Evolutionary conservation across 2,888 invertebrate species (phyloP).

Genomic region (Cryptocephalus primarius): DNA sequence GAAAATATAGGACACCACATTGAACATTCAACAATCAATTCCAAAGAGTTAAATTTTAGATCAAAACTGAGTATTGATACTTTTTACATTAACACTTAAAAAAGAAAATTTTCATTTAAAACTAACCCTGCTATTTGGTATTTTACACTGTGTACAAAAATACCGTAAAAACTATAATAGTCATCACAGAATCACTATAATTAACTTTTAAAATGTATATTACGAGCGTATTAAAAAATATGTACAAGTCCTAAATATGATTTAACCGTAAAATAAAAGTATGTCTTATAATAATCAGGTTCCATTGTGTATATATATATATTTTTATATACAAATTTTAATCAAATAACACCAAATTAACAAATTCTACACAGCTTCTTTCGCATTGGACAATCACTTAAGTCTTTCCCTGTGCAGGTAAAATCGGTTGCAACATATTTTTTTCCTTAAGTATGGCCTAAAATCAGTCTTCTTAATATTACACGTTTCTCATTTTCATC

Average conservation of each 20-base stretch:
- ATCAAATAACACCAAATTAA: constrained; percentile 10
- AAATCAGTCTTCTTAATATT: constrained; percentile 16
- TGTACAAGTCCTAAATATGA: constrained; percentile 22
- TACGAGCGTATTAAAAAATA: constrained; percentile 28
- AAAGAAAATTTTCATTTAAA: too few species aligned
- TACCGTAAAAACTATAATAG: too few species aligned
- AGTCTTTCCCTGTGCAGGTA: too few species aligned
- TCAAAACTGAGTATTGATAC: too few species aligned
- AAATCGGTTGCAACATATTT: too few species aligned
- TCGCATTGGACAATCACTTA: neutral
- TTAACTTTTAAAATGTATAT: constrained; percentile 19
- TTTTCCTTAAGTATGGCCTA: constrained; percentile 20
- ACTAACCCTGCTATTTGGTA: too few species aligned
- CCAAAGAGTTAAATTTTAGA: too few species aligned
- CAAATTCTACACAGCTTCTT: constrained; percentile 8
- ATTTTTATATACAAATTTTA: neutral
- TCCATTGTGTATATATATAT: constrained; percentile 4
- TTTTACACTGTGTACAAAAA: too few species aligned
- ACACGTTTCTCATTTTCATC: constrained; percentile 7
- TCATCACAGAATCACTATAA: constrained; percentile 11
- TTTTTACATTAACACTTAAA: too few species aligned
- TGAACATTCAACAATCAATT: too few species aligned
- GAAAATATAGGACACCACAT: too few species aligned
- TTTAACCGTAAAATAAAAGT: constrained; percentile 17
- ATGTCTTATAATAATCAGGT: constrained; percentile 14